phyloP scores from a whole-genome alignment of 2,888 invertebrate genomes.

The Drosophila niveifrons region DNA sequence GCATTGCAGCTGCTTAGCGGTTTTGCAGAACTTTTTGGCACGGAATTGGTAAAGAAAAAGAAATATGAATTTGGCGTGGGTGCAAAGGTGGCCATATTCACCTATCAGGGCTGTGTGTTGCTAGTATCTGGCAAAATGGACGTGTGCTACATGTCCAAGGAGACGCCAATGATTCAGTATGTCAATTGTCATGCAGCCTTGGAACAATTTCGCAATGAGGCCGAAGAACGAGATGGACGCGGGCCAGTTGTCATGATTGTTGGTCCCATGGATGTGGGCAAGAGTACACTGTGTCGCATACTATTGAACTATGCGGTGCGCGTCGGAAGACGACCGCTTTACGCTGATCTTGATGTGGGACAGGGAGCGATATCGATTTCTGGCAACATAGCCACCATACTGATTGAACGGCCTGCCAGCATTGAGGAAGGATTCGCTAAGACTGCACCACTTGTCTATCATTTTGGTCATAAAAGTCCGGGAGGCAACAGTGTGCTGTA shows the following conservation, averaged over 20 bases:
- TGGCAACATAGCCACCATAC: slow-evolving; percentile 94
- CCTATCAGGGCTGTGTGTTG: slow-evolving; percentile 97
- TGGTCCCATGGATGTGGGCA: slow-evolving; percentile 98
- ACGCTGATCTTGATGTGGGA: slow-evolving; percentile 97
- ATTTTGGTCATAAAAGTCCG: slow-evolving; percentile 95
- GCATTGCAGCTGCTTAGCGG: slow-evolving; percentile 91
- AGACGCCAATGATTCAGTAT: slow-evolving; percentile 98
- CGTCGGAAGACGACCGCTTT: slow-evolving; percentile 94
- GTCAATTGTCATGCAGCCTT: slow-evolving; percentile 97
- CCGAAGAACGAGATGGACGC: slow-evolving; percentile 89
- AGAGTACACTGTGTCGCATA: slow-evolving; percentile 95
- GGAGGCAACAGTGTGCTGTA: slow-evolving; percentile 92
- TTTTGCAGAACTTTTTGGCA: slow-evolving; percentile 98
- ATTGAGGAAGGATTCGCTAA: slow-evolving; percentile 98
- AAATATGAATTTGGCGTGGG: slow-evolving; percentile 95
- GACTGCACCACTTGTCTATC: slow-evolving; percentile 96
- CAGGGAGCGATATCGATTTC: slow-evolving; percentile 97
- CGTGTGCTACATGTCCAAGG: slow-evolving; percentile 97
- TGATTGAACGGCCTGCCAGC: slow-evolving; percentile 96
- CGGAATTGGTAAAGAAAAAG: slow-evolving; percentile 96
- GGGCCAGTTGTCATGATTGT: slow-evolving; percentile 96
- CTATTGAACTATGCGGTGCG: slow-evolving; percentile 98
- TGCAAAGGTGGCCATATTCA: slow-evolving; percentile 97
- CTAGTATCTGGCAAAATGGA: slow-evolving; percentile 95
- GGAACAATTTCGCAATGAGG: slow-evolving; percentile 94